Conservation (phyloP, 2,888 invertebrate species). For the Brachyptera risi region DNA sequence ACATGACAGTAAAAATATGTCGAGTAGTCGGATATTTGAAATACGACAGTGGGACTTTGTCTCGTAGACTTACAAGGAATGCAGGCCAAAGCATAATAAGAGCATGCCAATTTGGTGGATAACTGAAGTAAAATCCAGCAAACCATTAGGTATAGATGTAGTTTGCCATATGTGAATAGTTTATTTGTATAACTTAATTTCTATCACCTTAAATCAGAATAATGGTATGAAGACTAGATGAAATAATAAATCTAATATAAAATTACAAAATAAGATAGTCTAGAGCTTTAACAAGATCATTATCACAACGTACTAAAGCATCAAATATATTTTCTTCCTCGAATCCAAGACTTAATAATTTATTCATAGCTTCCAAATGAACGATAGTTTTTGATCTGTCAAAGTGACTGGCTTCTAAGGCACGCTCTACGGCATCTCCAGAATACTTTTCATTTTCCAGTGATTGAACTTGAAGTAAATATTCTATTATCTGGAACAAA, state of each 20-base stretch:
- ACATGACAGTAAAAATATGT: too few species aligned
- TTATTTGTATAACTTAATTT: too few species aligned
- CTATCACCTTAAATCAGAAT: too few species aligned
- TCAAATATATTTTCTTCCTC: conserved; percentile 68
- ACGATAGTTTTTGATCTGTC: conserved; percentile 46
- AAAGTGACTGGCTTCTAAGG: conserved; percentile 46
- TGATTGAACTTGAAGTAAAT: conserved; percentile 61
- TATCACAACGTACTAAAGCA: conserved; percentile 70
- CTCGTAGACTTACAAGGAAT: too few species aligned
- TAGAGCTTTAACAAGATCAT: conserved; percentile 80
- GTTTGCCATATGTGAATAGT: too few species aligned
- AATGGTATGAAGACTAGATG: too few species aligned
- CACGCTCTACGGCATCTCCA: conserved; percentile 48
- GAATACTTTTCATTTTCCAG: conserved; percentile 48
- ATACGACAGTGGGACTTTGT: too few species aligned
- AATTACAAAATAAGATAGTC: conserved; percentile 72
- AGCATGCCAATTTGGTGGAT: too few species aligned
- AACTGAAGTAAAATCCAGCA: too few species aligned
- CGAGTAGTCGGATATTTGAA: too few species aligned
- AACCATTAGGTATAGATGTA: too few species aligned
- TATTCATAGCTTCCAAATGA: conserved; percentile 54
- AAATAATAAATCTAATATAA: not conserved
- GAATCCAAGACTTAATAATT: conserved; percentile 79
- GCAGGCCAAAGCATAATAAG: too few species aligned
- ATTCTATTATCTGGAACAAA: conserved; percentile 68